A percentile compares a stretch with the other conserved stretches of the same genome.
Conservation (phyloP, 2,113 vertebrate genomes). For the Pantherophis guttatus region DNA sequence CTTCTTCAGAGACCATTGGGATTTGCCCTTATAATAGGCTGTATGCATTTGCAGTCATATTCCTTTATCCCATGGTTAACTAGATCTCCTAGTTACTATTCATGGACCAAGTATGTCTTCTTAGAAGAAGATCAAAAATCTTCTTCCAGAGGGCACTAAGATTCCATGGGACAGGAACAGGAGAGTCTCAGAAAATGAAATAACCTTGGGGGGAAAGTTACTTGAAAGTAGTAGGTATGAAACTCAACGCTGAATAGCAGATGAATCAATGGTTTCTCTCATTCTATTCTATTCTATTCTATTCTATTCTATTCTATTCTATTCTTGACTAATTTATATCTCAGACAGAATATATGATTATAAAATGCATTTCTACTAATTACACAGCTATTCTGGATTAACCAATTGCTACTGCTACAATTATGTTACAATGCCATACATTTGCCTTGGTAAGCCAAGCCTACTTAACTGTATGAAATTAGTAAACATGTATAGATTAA, state of each 20-base stretch:
- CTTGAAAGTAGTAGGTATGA: neutral
- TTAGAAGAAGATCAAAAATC: neutral
- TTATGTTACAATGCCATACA: neutral
- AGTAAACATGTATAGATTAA: neutral
- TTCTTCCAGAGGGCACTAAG: neutral
- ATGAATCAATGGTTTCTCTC: neutral
- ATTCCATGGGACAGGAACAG: neutral
- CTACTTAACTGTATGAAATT: neutral
- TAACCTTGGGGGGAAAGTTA: neutral
- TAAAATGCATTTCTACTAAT: neutral
- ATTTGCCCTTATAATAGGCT: neutral
- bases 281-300: no score
- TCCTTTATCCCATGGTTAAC: neutral
- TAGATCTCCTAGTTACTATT: neutral
- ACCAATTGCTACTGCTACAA: neutral
- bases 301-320: no score
- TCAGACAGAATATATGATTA: neutral
- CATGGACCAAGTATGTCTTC: neutral
- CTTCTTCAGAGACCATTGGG: neutral
- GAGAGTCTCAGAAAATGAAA: neutral
- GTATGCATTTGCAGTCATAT: neutral
- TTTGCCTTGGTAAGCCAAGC: neutral
- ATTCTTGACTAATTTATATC: neutral
- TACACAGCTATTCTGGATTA: neutral
- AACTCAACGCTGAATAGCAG: neutral